These are phyloP conservation scores for Heptranchias perlo DNA, from an alignment of 2,113 vertebrate species.

Conservation along the genomic window DNA sequence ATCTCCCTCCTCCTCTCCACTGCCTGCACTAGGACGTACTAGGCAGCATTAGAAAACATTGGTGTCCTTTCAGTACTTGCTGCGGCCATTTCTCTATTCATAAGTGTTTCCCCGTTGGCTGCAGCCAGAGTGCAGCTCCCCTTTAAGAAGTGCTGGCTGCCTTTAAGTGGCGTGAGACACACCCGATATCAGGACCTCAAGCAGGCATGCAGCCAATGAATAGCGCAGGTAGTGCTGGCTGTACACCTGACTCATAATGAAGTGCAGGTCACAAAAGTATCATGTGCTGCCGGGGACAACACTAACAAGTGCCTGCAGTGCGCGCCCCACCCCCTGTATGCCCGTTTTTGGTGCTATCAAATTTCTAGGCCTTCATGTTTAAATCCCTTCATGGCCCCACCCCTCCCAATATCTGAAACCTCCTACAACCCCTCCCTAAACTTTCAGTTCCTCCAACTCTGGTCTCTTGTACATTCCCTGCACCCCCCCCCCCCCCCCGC, in stretches of 20 bases:
- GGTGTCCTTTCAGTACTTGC: background rate
- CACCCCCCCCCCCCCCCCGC: background rate
- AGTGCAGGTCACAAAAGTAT: too few relatives aligned
- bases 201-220: background rate
- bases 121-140: background rate
- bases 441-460: background rate
- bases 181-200: background rate
- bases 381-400: background rate
- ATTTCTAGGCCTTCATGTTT: background rate
- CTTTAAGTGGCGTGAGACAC: background rate
- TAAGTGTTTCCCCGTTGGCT: background rate
- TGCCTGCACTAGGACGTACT: background rate
- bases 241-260: background rate
- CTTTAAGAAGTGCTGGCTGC: background rate
- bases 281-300: background rate
- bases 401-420: background rate
- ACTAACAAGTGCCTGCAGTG: background rate
- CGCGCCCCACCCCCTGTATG: too few relatives aligned
- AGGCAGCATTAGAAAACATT: background rate
- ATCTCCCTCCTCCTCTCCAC: background rate
- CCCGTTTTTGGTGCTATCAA: background rate
- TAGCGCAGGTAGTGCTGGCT: background rate
- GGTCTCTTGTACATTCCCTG: background rate
- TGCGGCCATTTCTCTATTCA: background rate
- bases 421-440: background rate